Base-by-base conservation (phyloP, 2,113 vertebrate genomes). In the Theropithecus gelada region DNA sequence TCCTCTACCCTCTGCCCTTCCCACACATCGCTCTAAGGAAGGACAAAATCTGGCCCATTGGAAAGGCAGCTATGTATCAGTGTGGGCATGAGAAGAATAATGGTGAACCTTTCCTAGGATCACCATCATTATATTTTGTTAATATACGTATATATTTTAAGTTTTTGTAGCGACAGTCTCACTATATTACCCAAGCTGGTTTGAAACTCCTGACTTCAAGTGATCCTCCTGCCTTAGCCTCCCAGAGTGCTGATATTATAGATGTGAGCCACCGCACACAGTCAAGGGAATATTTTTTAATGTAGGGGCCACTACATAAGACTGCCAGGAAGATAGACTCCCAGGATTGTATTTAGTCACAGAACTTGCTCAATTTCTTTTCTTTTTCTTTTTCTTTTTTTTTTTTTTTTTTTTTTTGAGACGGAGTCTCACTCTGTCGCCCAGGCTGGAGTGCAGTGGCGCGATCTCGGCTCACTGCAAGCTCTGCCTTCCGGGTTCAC, bases 61-160 rank as follows among this genome's bases (percentile, higher is more conserved):
- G 52, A 57, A 66, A 66, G 48, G n/a, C 1, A 2, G 17, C 40
- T 45, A 0, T 17, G 22, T 40, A 2, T 22, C 40, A 30, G 45
- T 17, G 2, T 13, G 2, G 68, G 27, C 27, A 0, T 30, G 16
- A 2, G 6, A 20, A 45, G 48, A 45, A 20, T 0, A 8, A 20
- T 43, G 10, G 11, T 45, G 75, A 43, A 10, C 18, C 2, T 22
- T 57, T 22, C 50, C 16, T 7, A 22, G 70, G 52, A 0, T n/a
- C 25, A 7, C 14, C 8, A 14, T 13, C 12, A 6, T 68, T 48
- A 11, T 38, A 23, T 55, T 50, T 38, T 68, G n/a, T 59, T 16
- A n/a, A 0, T 12, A 0, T 43, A 17, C 17, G 13, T 35, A 64
- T 64, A 14, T 64, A 64, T 30, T 64, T 64, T 30, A 64, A 12